A percentile compares a stretch with the other conserved stretches of the same genome.
These are phyloP conservation scores for Pherbina coryleti DNA, from an alignment of 2,888 invertebrate genomes.

Conservation along the genomic window DNA sequence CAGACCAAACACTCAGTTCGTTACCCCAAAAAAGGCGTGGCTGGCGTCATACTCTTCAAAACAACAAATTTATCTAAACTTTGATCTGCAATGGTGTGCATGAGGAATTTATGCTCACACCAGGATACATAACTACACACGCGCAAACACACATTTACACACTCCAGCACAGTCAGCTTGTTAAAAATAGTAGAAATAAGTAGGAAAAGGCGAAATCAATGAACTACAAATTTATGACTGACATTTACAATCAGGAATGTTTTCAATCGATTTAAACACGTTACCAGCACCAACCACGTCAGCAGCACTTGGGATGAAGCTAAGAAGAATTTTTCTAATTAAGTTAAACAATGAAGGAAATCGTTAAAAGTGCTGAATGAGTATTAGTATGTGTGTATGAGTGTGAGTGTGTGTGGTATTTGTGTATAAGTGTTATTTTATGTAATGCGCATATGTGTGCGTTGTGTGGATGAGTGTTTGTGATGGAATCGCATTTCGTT, in stretches of 20 bases:
- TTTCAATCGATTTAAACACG: slow-evolving; percentile 12
- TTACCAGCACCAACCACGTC: background rate
- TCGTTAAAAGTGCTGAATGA: background rate
- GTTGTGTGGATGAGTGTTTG: background rate
- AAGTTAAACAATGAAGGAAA: slow-evolving; percentile 9
- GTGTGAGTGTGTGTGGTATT: background rate
- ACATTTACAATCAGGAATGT: slow-evolving; percentile 12
- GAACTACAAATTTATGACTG: slow-evolving; percentile 8
- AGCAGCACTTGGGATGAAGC: background rate
- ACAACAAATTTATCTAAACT: too few relatives aligned
- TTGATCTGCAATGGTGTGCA: too few relatives aligned
- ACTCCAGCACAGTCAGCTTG: background rate
- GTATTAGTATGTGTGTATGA: background rate
- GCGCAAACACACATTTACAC: background rate
- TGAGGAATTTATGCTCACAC: background rate
- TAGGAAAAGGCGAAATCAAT: background rate
- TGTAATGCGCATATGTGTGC: slow-evolving; percentile 8
- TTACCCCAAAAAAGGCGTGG: too few relatives aligned
- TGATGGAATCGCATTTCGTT: slow-evolving; percentile 24
- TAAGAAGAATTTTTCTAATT: slow-evolving; percentile 23
- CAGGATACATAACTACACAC: background rate
- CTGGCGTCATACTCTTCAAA: too few relatives aligned
- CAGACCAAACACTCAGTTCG: background rate
- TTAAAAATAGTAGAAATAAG: too few relatives aligned
- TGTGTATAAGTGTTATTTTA: background rate